These are phyloP conservation scores for Siniperca undulata DNA, from an alignment of 2,797 vertebrate genomes.

Conservation along the genomic window DNA sequence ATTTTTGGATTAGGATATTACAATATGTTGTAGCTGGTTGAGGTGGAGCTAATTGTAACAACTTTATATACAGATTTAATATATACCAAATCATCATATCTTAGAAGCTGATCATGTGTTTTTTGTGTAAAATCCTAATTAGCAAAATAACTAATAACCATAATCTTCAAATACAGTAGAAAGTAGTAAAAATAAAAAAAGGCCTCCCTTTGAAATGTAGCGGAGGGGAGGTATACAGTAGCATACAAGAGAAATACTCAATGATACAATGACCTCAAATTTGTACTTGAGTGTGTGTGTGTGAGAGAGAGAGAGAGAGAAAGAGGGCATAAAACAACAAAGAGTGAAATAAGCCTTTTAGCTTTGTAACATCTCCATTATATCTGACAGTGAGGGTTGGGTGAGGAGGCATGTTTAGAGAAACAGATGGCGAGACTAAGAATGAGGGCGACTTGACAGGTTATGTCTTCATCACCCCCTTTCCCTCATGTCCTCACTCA, in stretches of 20 bases:
- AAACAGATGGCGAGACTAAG: conserved; percentile 48
- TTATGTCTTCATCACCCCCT: conserved; percentile 64
- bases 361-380: conserved; percentile 20
- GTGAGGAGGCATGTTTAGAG: conserved; percentile 16
- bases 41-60: neutral
- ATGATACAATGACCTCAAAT: neutral
- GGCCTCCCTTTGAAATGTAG: neutral
- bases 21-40: neutral
- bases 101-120: neutral
- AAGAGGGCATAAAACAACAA: neutral
- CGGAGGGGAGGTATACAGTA: neutral
- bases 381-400: conserved; percentile 6
- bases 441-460: conserved; percentile 52
- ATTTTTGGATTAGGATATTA: neutral
- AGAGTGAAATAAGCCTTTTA: neutral
- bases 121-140: neutral
- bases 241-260: neutral
- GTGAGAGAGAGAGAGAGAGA: neutral
- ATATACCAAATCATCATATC: neutral
- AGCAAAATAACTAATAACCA: neutral
- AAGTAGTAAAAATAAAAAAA: neutral
- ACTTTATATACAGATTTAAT: neutral
- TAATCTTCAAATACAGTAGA: neutral
- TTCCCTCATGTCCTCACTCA: conserved; percentile 43
- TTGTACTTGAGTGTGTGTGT: neutral